phyloP scores from a whole-genome alignment of 2,113 vertebrate species.

The Nerophis ophidion region DNA sequence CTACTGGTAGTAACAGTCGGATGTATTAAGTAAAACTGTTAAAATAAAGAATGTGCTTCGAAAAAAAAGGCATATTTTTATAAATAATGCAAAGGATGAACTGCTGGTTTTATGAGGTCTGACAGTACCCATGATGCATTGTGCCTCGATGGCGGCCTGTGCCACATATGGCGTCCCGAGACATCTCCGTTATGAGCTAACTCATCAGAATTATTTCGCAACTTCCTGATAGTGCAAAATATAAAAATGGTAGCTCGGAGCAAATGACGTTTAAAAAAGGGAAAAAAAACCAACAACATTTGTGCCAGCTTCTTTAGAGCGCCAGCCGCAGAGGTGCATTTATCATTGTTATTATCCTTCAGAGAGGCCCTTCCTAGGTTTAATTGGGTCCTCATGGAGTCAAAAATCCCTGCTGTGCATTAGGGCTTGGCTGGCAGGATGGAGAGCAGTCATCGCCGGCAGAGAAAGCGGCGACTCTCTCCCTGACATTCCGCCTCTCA shows the following conservation, averaged over 20 bases:
- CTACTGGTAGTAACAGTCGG: too few relatives aligned
- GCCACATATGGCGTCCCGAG: background rate
- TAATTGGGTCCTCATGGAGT: conserved; percentile 70
- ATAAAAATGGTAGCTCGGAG: conserved; percentile 26
- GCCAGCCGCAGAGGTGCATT: conserved; percentile 53
- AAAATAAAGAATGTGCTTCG: too few relatives aligned
- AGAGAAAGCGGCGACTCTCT: conserved; percentile 23
- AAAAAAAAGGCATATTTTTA: too few relatives aligned
- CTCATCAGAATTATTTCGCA: conserved; percentile 34
- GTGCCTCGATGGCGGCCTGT: background rate
- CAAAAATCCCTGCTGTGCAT: conserved; percentile 39
- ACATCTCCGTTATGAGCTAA: conserved; percentile 27
- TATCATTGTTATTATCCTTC: conserved; percentile 64
- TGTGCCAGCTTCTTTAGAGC: conserved; percentile 39
- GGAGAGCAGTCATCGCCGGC: conserved; percentile 22
- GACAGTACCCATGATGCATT: background rate
- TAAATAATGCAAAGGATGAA: too few relatives aligned
- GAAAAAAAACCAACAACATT: conserved; percentile 48
- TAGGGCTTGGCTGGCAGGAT: conserved; percentile 21
- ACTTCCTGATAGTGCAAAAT: conserved; percentile 43
- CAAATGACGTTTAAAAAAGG: conserved; percentile 49
- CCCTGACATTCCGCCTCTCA: too few relatives aligned
- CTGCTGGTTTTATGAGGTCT: background rate
- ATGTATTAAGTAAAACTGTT: too few relatives aligned
- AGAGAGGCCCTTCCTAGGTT: conserved; percentile 58